Base-by-base conservation (phyloP, 2,888 invertebrate genomes). In the Geotrupes spiniger region DNA sequence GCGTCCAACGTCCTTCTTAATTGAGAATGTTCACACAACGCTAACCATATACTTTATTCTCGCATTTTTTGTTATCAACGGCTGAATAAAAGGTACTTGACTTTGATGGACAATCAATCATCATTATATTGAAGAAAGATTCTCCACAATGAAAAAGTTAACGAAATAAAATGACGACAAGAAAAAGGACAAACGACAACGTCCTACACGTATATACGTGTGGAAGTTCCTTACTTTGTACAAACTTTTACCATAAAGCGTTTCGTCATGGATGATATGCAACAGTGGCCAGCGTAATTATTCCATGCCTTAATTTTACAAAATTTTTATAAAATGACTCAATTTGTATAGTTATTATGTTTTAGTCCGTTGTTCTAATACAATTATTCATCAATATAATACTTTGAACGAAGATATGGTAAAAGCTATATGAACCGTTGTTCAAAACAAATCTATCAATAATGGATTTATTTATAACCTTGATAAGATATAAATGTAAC, bases 21-120 rank as follows among this genome's bases (percentile, higher is more conserved):
- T 58, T 56, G 53, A 54, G 49, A 52, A 50, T 50, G 54, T 54
- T 54, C 58, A 51, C 55, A 56, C 53, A 58, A 27, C 45, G 37
- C 45, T 39, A 43, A 43, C 33, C 33, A 15, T 15, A 33, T 33
- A 33, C 33, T 12, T 33, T 33, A 33, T 33, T 33, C 27, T 27
- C 27, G 40, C 11, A 40, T 40, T 40, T 40, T 27, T 27, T 12
- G 26, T 40, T 40, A 40, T 40, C 40, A 40, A n/a, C 26, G n/a
- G 14, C 36, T 25, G 27, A 40, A 40, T 40, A 40, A 40, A 40
- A 40, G 40, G 40, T 25, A 11, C 25, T 40, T n/a, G 26, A 21
- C 12, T 14, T 40, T 40, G 27, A 40, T 40, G 40, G 40, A 40
- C 27, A 27, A 40, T 40, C 40, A 40, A 40, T 40, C 40, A 40